phyloP scores from a whole-genome alignment of 2,113 vertebrate species.

The Nematolebias whitei region DNA sequence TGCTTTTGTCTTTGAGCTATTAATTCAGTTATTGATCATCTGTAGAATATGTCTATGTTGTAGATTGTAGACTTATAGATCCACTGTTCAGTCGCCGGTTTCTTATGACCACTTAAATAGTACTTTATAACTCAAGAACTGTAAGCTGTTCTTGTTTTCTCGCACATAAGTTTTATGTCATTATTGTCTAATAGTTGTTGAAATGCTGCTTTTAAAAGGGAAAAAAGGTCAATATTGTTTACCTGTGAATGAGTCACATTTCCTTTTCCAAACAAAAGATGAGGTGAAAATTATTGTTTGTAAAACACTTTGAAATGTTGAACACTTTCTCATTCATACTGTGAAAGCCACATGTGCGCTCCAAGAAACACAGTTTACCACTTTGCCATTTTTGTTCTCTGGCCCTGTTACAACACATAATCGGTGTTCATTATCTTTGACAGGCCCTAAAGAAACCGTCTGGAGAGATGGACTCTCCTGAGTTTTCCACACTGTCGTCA shows the following conservation, averaged over 20 bases:
- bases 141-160: not conserved
- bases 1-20: not conserved
- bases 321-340: not conserved
- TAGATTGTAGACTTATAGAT: not conserved
- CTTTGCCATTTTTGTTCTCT: conserved; percentile 9
- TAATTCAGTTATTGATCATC: not conserved
- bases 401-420: conserved; percentile 20
- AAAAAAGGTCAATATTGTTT: too few relatives aligned
- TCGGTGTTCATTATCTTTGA: conserved; percentile 28
- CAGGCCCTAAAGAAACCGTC: conserved; percentile 50
- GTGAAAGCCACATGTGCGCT: not conserved
- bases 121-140: not conserved
- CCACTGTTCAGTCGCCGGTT: not conserved
- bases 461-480: conserved; percentile 82
- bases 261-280: not conserved
- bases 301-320: not conserved
- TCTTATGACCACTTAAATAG: not conserved
- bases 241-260: not conserved
- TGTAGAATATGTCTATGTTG: not conserved
- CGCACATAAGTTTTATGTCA: too few relatives aligned
- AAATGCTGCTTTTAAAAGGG: too few relatives aligned
- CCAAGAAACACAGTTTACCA: conserved; percentile 1
- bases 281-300: not conserved
- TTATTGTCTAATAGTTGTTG: too few relatives aligned
- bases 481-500: conserved; percentile 88